phyloP scores from a whole-genome alignment of 2,113 vertebrate species.

The Donacobius atricapilla region DNA sequence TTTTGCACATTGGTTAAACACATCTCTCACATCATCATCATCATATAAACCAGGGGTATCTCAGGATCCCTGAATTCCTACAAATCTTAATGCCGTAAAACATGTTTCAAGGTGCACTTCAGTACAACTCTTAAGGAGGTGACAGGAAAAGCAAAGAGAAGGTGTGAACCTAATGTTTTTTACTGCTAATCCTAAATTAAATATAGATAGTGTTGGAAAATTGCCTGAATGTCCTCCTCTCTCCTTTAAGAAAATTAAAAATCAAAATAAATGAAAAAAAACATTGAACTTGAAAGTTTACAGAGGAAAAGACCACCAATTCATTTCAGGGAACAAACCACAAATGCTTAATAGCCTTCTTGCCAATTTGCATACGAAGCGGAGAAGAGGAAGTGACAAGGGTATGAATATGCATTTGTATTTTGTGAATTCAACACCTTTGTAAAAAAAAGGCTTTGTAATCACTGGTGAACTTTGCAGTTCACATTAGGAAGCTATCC shows the following conservation, averaged over 20 bases:
- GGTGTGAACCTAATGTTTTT: not conserved
- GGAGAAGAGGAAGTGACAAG: no score
- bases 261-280: rapidly evolving
- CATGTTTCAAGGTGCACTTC: not conserved
- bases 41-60: not conserved
- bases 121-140: not conserved
- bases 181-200: not conserved
- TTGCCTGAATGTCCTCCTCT: not conserved
- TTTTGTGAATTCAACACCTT: no score
- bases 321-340: no score
- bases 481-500: no score
- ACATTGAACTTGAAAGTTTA: not conserved
- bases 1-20: not conserved
- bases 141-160: not conserved
- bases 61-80: not conserved
- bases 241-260: not conserved
- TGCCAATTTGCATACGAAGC: no score
- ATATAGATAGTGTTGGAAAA: not conserved
- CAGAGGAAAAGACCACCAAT: no score
- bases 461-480: no score
- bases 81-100: not conserved
- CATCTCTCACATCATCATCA: not conserved
- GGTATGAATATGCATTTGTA: no score
- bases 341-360: no score
- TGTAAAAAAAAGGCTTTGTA: no score